Evolutionary conservation across 2,797 vertebrate species (phyloP).

Genomic region (Glyptemys insculpta): DNA sequence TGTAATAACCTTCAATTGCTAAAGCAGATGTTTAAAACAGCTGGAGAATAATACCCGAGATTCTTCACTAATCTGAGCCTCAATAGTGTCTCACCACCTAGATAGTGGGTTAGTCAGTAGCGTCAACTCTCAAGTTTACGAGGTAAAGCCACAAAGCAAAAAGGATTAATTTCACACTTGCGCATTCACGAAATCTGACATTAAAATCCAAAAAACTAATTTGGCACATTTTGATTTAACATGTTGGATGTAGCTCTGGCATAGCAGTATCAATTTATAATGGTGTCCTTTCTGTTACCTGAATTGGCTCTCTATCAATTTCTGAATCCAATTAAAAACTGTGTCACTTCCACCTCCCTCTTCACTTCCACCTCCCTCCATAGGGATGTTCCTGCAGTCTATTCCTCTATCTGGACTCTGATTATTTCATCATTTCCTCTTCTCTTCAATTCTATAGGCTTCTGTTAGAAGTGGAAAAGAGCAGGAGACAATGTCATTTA

Average conservation of each 20-base stretch:
- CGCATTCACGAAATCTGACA: not conserved
- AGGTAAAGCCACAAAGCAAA: not conserved
- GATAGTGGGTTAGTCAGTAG: no score
- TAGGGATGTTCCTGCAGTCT: not conserved
- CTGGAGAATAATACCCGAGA: not conserved
- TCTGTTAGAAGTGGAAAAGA: not conserved
- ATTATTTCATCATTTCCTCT: not conserved
- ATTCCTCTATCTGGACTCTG: not conserved
- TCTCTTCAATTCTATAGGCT: not conserved
- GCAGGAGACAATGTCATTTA: not conserved
- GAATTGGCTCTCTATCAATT: not conserved
- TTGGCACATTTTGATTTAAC: not conserved
- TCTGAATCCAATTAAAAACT: not conserved
- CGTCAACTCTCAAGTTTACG: no score
- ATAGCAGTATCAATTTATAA: not conserved
- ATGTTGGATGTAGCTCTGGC: not conserved
- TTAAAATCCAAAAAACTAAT: not conserved
- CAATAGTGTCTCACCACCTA: not conserved
- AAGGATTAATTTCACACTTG: not conserved
- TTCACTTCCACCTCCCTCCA: not conserved
- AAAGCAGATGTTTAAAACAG: not conserved
- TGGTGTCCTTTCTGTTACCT: not conserved
- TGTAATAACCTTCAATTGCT: not conserved
- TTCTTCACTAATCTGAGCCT: not conserved
- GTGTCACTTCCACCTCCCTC: not conserved